Conservation (phyloP, 2,797 vertebrate genomes). For the Paratrypauchen microcephalus region DNA sequence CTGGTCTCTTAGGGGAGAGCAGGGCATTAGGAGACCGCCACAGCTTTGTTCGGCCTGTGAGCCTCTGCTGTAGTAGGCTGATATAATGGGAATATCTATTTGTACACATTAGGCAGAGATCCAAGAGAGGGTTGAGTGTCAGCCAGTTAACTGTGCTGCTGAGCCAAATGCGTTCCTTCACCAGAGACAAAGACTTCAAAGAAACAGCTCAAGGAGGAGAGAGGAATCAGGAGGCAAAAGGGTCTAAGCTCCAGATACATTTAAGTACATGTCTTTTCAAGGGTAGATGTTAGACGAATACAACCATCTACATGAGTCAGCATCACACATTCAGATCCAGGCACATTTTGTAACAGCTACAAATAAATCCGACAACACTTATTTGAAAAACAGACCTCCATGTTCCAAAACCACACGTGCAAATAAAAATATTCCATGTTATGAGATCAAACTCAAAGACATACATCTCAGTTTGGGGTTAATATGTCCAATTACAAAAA, state of each 20-base stretch:
- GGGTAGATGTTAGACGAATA: neutral
- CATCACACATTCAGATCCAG: neutral
- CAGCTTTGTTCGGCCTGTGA: conserved; percentile 33
- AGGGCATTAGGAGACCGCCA: conserved; percentile 57
- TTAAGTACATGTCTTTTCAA: conserved; percentile 4
- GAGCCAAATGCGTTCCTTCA: conserved; percentile 34
- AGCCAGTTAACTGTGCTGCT: conserved; percentile 33
- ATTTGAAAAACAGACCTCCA: neutral
- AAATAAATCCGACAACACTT: conserved; percentile 3
- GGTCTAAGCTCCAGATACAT: neutral
- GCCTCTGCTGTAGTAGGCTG: conserved; percentile 38
- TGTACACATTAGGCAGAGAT: conserved; percentile 60
- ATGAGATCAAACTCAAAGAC: neutral
- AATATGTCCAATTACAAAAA: neutral
- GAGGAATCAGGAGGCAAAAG: conserved; percentile 13
- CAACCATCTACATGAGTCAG: neutral
- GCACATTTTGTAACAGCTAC: neutral
- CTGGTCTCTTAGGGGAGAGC: conserved; percentile 39
- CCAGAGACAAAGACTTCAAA: conserved; percentile 23
- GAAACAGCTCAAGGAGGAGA: neutral
- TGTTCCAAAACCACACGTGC: neutral
- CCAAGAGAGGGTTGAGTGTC: conserved; percentile 48
- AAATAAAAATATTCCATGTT: neutral
- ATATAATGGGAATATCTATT: conserved; percentile 62
- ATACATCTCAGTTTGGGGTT: neutral